Evolutionary conservation across 2,113 vertebrate species (phyloP).

Genomic region (Heterochromis multidens): DNA sequence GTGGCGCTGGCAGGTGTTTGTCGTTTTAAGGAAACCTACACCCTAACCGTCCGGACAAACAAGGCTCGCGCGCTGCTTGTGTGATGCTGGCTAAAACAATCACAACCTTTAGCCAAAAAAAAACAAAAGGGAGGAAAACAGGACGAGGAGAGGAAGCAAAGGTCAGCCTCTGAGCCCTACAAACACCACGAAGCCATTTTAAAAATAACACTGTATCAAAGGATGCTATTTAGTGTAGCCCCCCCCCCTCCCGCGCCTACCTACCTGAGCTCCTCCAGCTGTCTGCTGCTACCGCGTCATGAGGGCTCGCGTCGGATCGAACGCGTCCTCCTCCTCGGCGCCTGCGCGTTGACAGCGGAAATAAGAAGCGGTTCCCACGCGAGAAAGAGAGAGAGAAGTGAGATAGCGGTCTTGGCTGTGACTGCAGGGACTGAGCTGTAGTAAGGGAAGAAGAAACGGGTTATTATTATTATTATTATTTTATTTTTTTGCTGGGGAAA

Average conservation of each 20-base stretch:
- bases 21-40: not conserved
- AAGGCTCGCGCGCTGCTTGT: not conserved
- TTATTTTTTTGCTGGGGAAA: not conserved
- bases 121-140: not conserved
- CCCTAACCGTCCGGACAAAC: not conserved
- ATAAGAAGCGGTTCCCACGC: not conserved
- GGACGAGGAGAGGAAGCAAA: not conserved
- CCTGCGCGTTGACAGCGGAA: slow-evolving; percentile 64
- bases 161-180: not conserved
- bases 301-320: slow-evolving; percentile 31
- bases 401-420: too few species aligned
- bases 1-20: not conserved
- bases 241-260: slow-evolving; percentile 62
- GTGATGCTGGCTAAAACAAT: not conserved
- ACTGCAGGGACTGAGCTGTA: not conserved
- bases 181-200: not conserved
- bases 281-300: slow-evolving; percentile 66
- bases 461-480: not conserved
- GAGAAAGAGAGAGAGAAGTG: not conserved
- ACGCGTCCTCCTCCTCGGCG: slow-evolving; percentile 37
- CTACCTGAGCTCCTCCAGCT: slow-evolving; percentile 73
- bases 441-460: not conserved
- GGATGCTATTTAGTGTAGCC: slow-evolving; percentile 19
- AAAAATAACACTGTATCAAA: slow-evolving; percentile 3
- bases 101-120: not conserved